Evolutionary conservation across 2,797 vertebrate genomes (phyloP).

Genomic region (Anniella stebbinsi): DNA sequence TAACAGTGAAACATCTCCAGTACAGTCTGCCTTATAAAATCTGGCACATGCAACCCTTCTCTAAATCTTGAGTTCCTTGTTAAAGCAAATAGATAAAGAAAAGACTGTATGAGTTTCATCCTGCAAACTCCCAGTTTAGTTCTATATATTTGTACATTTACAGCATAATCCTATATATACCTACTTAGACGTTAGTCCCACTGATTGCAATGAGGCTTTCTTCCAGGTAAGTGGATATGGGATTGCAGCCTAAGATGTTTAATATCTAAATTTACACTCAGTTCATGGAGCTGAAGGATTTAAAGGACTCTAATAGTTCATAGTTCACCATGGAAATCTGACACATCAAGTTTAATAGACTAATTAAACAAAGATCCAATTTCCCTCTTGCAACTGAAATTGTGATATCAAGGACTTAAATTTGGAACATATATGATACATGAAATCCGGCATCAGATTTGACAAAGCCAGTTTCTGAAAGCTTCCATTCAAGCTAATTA

Average conservation of each 20-base stretch:
- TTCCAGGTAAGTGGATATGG: too few species aligned
- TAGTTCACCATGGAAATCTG: not conserved
- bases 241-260: not conserved
- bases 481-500: not conserved
- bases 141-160: not conserved
- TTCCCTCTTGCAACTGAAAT: not conserved
- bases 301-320: not conserved
- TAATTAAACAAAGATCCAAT: not conserved
- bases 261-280: not conserved
- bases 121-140: not conserved
- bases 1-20: too few species aligned
- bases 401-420: not conserved
- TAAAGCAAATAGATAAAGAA: not conserved
- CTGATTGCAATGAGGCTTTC: too few species aligned
- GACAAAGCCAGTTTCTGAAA: not conserved
- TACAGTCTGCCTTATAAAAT: too few species aligned
- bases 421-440: not conserved
- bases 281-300: not conserved
- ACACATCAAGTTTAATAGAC: not conserved
- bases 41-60: too few species aligned
- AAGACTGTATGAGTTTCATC: not conserved
- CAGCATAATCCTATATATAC: not conserved
- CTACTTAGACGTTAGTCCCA: not conserved
- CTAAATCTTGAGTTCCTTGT: too few species aligned
- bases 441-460: not conserved